Evolutionary conservation across 2,888 invertebrate species (phyloP).

Genomic region (Agrochola circellaris): DNA sequence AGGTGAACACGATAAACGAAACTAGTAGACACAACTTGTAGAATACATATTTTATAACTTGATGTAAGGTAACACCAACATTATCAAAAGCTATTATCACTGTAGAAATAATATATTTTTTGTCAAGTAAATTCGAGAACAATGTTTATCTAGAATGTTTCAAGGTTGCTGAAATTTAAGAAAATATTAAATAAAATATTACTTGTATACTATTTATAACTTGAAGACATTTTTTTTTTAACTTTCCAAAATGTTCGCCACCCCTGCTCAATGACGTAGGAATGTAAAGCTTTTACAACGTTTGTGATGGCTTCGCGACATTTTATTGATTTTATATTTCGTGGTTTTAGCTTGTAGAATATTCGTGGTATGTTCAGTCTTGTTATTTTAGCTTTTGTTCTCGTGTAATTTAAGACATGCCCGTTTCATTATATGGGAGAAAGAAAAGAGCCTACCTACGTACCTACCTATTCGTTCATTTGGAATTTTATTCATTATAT

Average conservation of each 20-base stretch:
- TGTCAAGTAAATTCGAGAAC: background rate
- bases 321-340: conserved; percentile 42
- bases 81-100: background rate
- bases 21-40: background rate
- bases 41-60: background rate
- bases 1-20: background rate
- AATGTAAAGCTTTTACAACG: conserved; percentile 7
- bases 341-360: background rate
- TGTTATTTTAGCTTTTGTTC: conserved; percentile 11
- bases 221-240: no score
- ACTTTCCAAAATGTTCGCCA: conserved; percentile 8
- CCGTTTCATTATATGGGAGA: background rate
- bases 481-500: background rate
- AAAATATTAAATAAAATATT: background rate
- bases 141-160: no score
- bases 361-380: background rate
- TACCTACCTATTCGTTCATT: background rate
- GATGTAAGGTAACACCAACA: background rate
- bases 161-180: background rate
- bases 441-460: background rate
- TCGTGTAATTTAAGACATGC: background rate
- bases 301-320: conserved; percentile 12
- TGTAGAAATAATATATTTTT: background rate
- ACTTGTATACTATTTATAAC: no score
- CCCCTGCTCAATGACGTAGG: conserved; percentile 14